Base-by-base conservation (phyloP, 2,113 vertebrate species). In the Ctenomys sociabilis region DNA sequence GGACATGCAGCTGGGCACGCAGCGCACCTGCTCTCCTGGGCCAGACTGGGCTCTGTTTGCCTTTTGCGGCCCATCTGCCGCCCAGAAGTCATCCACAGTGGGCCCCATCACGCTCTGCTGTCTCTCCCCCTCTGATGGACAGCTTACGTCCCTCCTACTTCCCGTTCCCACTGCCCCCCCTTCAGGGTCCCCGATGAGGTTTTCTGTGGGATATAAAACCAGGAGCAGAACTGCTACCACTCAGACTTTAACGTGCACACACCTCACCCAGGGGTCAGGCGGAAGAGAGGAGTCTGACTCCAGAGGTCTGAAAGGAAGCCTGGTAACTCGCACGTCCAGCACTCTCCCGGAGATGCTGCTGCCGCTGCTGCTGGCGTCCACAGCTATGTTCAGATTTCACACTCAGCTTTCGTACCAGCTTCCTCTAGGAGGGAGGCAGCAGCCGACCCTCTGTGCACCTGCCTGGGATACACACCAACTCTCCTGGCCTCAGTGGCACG, bases 1-100 rank as follows among this genome's bases (percentile, higher is more conserved):
- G 3, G 1, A 24, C 72, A 0, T 2, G 3, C 5, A 28, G n/a
- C 32, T 73, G 45, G 45, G 10, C 1, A 7, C 43, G 45, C 5
- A 19, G 6, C 37, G 54, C 57, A 35, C 49, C 43, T 35, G 0
- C 43, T 16, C 43, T 3, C 80, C 73, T 7, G 26, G 14, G 43
- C 43, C 43, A 49, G 72, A 13, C 43, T 17, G 73, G 43, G 43
- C 73, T 77, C 43, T 13, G 7, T 17, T 45, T 30, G 75, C 43
- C 17, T 43, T 49, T 30, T 17, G 43, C 19, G 22, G 61, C 37
- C 93, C 17, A n/a, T 21, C 22, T 1, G 9, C 32, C 16, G 6
- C 3, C 0, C 49, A 32, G 57, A 3, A 4, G 30, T 7, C 16
- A 4, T 49, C 35, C 75, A 14, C 30, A 4, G 54, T 9, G 57